phyloP scores from a whole-genome alignment of 2,888 invertebrate species.

The Phortica magna region DNA sequence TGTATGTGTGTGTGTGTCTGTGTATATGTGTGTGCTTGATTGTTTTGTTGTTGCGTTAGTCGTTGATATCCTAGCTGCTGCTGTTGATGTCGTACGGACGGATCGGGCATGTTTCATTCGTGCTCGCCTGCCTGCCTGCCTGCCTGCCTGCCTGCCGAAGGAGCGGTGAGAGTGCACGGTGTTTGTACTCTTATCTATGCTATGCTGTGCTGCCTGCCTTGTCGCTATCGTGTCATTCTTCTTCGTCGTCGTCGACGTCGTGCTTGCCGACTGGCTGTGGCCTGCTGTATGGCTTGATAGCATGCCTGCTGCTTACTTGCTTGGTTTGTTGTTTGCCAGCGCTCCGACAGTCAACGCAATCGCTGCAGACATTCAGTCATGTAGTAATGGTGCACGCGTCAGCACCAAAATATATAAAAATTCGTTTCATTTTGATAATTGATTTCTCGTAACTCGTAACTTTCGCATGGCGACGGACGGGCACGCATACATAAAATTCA shows the following conservation, averaged over 20 bases:
- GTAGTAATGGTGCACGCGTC: constrained; percentile 66
- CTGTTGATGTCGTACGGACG: constrained; percentile 46
- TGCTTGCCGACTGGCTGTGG: constrained; percentile 38
- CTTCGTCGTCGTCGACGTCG: constrained; percentile 51
- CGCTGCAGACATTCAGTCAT: constrained; percentile 58
- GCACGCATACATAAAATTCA: constrained; percentile 13
- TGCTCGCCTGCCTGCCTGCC: too few species aligned
- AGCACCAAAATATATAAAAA: constrained; percentile 50
- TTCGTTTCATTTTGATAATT: neutral
- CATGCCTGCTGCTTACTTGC: neutral
- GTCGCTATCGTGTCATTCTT: constrained; percentile 50
- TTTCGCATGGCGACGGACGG: neutral
- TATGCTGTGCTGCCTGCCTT: constrained; percentile 11
- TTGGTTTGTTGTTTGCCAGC: neutral
- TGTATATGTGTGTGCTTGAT: neutral
- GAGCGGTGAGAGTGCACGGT: constrained; percentile 29
- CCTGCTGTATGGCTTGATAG: neutral
- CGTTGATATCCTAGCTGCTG: constrained; percentile 31
- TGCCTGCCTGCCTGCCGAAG: neutral
- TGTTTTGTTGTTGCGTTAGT: neutral
- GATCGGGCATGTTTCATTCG: neutral
- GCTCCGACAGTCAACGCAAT: constrained; percentile 24
- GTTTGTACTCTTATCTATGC: constrained; percentile 55
- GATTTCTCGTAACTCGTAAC: neutral
- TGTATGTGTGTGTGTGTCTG: constrained; percentile 29